Evolutionary conservation across 37 sponge, comb jelly and placozoan genomes (phyloP), one percentile per base, ranked within the genome.

Genomic region (Beroe forskalii): DNA sequence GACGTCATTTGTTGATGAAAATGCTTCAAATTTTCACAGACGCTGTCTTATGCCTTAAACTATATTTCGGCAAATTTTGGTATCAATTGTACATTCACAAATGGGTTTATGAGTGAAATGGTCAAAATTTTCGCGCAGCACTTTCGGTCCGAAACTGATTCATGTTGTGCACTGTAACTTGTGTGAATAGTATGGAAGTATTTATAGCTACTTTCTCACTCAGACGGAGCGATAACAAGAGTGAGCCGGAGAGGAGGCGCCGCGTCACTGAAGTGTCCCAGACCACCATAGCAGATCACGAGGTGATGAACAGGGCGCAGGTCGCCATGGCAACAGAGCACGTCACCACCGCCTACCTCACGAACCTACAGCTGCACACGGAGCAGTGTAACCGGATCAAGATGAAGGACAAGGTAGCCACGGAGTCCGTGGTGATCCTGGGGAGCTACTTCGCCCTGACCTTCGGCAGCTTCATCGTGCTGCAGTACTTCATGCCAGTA

Each of bases 401-500:
- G 31, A 27, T 64, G 66, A 64, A 64, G 66, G 66, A 64, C 30
- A 64, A 64, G 25, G 66, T 64, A 6, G 66, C 66, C 30, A 64
- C 66, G 30, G 66, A 64, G 66, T 64, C 66, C 4, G 66, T 64
- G 4, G 66, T 64, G 4, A 64, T 64, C 31, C 66, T 64, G 66
- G 66, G 66, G 24, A 64, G 30, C 31, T 64, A 64, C 17, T 64
- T 64, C 25, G 31, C 31, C 31, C 20, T 27, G 3, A 64, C 66
- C 4, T 64, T 28, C 66, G 66, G 66, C 30, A 64, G 30, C 17
- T 64, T 64, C 17, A 64, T 64, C 17, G 17, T 64, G 20, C 66
- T 64, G 4, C 66, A 64, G 66, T 64, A 64, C 17, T 64, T 64
- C 66, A 64, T 64, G 66, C 66, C 66, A 64, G 66, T 64, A 6